These are phyloP conservation scores for Limenitis camilla DNA, from an alignment of 2,888 invertebrate species.

Conservation along the genomic window DNA sequence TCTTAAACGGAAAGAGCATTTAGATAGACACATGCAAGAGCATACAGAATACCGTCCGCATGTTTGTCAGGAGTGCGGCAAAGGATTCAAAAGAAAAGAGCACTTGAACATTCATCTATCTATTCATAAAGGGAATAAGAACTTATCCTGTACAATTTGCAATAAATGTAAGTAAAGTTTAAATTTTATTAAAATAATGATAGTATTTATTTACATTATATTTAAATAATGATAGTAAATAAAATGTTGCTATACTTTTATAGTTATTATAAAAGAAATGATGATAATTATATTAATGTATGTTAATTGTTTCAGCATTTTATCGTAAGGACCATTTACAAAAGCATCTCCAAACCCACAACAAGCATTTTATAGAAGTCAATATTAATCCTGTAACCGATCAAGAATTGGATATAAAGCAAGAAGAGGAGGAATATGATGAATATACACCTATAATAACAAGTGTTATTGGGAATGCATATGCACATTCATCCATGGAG, in stretches of 20 bases:
- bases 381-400: conserved; percentile 33
- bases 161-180: conserved; percentile 74
- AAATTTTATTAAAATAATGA: too few species aligned
- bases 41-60: conserved; percentile 85
- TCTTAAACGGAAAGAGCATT: conserved; percentile 83
- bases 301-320: conserved; percentile 64
- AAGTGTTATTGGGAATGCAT: conserved; percentile 23
- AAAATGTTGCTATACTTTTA: neutral
- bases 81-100: conserved; percentile 87
- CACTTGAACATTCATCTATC: conserved; percentile 86
- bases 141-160: conserved; percentile 82
- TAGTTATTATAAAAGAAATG: too few species aligned
- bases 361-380: conserved; percentile 59
- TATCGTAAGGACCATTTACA: conserved; percentile 86
- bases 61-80: conserved; percentile 82
- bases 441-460: conserved; percentile 31
- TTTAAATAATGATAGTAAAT: neutral
- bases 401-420: conserved; percentile 32
- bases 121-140: conserved; percentile 86
- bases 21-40: conserved; percentile 83
- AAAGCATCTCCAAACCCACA: conserved; percentile 84
- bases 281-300: neutral
- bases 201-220: neutral
- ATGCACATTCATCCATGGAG: conserved; percentile 34
- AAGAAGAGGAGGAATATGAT: conserved; percentile 43